Evolutionary conservation across 1,140 invertebrate species (phyloP).

Genomic region (Sinella curviseta): DNA sequence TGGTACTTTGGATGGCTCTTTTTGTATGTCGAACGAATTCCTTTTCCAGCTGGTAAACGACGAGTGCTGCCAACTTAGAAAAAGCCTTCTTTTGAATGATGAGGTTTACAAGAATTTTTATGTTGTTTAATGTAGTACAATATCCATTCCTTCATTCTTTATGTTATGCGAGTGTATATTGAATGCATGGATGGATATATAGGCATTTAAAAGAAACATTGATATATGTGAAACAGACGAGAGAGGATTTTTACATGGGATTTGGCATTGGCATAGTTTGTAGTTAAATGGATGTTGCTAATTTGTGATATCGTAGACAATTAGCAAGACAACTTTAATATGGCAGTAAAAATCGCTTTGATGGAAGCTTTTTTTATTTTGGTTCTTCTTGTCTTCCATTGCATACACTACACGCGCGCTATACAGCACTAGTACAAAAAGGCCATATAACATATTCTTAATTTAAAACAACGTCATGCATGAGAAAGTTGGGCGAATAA

Average conservation of each 20-base stretch:
- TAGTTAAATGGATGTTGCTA: constrained; percentile 27
- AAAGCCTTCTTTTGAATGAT: neutral
- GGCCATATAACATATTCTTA: neutral
- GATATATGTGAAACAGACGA: neutral
- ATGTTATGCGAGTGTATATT: neutral
- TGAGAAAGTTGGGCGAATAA: constrained; percentile 12
- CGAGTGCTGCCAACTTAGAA: constrained; percentile 16
- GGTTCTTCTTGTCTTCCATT: too few species aligned
- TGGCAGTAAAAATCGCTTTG: constrained; percentile 20
- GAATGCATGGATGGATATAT: too few species aligned
- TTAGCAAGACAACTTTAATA: constrained; percentile 25
- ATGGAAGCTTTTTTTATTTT: neutral
- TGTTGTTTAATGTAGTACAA: constrained; percentile 6
- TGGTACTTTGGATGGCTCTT: neutral
- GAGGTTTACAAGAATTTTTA: constrained; percentile 17
- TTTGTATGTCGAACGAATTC: constrained; percentile 16
- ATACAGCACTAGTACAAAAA: neutral
- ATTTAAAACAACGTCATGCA: neutral
- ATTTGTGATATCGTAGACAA: constrained; percentile 26
- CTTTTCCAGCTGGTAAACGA: constrained; percentile 16
- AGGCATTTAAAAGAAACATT: neutral
- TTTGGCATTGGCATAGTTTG: constrained; percentile 19
- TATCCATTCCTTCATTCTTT: neutral
- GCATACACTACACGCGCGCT: neutral
- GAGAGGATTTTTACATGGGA: neutral